A percentile compares a stretch with the other conserved stretches of the same genome.
Conservation (phyloP, 1,140 invertebrate genomes). For the Leptestheria dahalacensis region DNA sequence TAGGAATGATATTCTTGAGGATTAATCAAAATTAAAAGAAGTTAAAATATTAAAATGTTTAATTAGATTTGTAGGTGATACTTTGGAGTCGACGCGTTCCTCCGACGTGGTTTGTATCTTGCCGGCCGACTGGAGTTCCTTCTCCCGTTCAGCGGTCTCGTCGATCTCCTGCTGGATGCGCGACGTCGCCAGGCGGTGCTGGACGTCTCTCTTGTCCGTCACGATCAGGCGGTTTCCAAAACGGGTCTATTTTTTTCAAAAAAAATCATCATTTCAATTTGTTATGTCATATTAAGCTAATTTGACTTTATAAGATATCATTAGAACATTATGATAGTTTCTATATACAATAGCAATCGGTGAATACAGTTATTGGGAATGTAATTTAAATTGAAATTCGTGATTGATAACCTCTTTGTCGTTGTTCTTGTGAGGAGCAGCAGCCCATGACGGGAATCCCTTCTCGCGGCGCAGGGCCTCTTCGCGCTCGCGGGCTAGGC, state of each 20-base stretch:
- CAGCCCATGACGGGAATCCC: constrained; percentile 18
- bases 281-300: too few relatives aligned
- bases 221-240: neutral
- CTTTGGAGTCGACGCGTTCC: constrained; percentile 27
- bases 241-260: neutral
- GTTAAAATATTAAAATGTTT: too few relatives aligned
- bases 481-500: constrained; percentile 35
- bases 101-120: constrained; percentile 29
- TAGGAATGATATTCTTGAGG: too few relatives aligned
- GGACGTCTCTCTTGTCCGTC: constrained; percentile 21
- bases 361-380: too few relatives aligned
- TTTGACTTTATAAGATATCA: too few relatives aligned
- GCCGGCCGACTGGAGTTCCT: constrained; percentile 27
- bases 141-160: constrained; percentile 30
- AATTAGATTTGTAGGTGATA: too few relatives aligned
- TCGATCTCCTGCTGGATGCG: constrained; percentile 33
- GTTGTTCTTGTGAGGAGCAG: constrained; percentile 1
- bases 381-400: neutral
- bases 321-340: too few relatives aligned
- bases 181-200: constrained; percentile 28
- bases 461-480: constrained; percentile 33
- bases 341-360: too few relatives aligned
- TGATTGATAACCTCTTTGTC: constrained; percentile 9
- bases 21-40: too few relatives aligned
- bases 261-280: too few relatives aligned